A percentile compares a stretch with the other conserved stretches of the same genome.
phyloP scores from a whole-genome alignment of 2,113 vertebrate genomes.

The Galeopterus variegatus region DNA sequence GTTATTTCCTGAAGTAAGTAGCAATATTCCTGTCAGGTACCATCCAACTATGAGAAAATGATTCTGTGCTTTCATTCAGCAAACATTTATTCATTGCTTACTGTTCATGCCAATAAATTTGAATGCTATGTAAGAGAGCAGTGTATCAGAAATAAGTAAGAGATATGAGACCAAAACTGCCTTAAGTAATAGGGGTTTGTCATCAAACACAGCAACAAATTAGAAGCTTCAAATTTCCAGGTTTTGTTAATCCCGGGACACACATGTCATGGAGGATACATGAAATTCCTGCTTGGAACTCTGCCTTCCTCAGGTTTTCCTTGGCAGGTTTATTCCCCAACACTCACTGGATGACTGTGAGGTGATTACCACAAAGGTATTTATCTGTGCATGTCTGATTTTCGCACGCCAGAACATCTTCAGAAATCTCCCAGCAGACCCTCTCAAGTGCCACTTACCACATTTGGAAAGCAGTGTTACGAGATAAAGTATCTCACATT shows the following conservation, averaged over 20 bases:
- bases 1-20: not conserved
- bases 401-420: not conserved
- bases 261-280: not conserved
- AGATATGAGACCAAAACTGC: not conserved
- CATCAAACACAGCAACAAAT: not conserved
- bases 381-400: not conserved
- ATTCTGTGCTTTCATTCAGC: not conserved
- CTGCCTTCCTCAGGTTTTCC: not conserved
- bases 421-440: not conserved
- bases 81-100: not conserved
- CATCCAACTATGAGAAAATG: not conserved
- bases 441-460: not conserved
- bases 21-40: not conserved
- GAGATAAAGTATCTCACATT: not conserved
- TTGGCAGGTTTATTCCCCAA: not conserved
- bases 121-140: not conserved
- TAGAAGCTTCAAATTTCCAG: not conserved
- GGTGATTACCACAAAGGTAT: too few species aligned
- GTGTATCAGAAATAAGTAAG: not conserved
- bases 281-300: not conserved
- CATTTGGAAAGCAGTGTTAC: not conserved
- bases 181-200: not conserved
- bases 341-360: too few species aligned
- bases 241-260: not conserved
- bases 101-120: not conserved